Base-by-base conservation (phyloP, 2,888 invertebrate species). In the Rhagium mordax region DNA sequence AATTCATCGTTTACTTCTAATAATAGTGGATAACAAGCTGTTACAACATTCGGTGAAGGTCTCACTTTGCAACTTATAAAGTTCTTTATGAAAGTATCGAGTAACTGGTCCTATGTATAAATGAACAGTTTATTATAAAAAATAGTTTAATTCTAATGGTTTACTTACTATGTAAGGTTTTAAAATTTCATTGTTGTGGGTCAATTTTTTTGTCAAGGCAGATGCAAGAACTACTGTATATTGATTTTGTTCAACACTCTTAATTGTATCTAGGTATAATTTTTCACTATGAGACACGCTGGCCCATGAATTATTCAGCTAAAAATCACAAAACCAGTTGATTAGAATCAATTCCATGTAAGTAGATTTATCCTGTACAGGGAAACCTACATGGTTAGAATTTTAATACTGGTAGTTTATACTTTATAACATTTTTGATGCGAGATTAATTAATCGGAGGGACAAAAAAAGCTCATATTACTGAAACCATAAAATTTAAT, bases 41-140 rank as follows among this genome's bases (percentile, higher is more conserved):
- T 88, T 65, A 96, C 92, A 75, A 93, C 89, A 81, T 92, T 91
- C 6, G 91, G 88, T 78, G 93, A 91, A 0, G 96, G 95, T 67
- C 95, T 93, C 15, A 89, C 90, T 88, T 96, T 96, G 53, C 94
- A 93, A 75, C 93, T 94, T 76, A 96, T 91, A 67, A 94, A 90
- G 75, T 93, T 93, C 87, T 95, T 96, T 41, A 93, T 92, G 83
- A 95, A 94, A 72, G 90, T 89, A 75, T 94, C 94, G 64, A 94
- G 85, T 84, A 94, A 89, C 80, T 88, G 89, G n/a, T 86, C 86
- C 93, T 93, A 86, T 85, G 18, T 51, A 20, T n/a, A 8, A 18
- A 21, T 3, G 18, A 59, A 10, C 13, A 48, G 20, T 5, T 47
- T 48, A 33, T 13, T 33, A 60, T 13, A 29, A n/a, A 41, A 13